A percentile compares a stretch with the other conserved stretches of the same genome.
phyloP scores from a whole-genome alignment of 2,888 invertebrate species.

The Meliscaeva auricollis region DNA sequence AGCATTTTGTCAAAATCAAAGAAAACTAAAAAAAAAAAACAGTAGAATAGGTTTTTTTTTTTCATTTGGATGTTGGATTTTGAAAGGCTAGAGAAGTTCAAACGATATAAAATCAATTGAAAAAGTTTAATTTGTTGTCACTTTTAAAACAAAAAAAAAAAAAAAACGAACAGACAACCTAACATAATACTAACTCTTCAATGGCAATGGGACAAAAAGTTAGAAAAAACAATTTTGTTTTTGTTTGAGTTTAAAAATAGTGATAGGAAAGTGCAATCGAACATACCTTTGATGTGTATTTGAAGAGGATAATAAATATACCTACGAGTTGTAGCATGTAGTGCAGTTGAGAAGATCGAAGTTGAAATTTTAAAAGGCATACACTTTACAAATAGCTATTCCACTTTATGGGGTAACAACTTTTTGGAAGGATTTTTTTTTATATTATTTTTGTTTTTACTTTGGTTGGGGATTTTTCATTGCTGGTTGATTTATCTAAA shows the following conservation, averaged over 20 bases:
- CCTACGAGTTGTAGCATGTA: neutral
- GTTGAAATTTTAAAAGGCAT: neutral
- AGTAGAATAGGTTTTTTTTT: neutral
- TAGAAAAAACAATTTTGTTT: conserved; percentile 16
- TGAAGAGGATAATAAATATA: conserved; percentile 19
- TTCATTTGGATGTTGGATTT: conserved; percentile 54
- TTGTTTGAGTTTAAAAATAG: conserved; percentile 35
- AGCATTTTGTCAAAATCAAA: conserved; percentile 53
- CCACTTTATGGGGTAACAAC: neutral
- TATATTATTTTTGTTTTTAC: neutral
- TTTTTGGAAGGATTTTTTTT: neutral
- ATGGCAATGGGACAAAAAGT: conserved; percentile 18
- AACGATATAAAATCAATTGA: conserved; percentile 63
- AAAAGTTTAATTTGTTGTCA: conserved; percentile 72
- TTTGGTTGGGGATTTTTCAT: neutral
- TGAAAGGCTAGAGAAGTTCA: conserved; percentile 31
- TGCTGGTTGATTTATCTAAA: neutral
- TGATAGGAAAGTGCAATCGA: conserved; percentile 41
- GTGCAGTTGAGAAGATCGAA: neutral
- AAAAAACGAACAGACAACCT: conserved; percentile 11
- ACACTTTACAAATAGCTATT: neutral
- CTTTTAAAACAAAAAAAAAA: conserved; percentile 35
- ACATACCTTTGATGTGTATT: conserved; percentile 14
- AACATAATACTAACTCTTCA: conserved; percentile 24
- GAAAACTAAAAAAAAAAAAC: conserved; percentile 1